Percentiles rank a stretch among this genome's conserved stretches.
Conservation (phyloP, 2,113 vertebrate species). For the Bostrychus sinensis region DNA sequence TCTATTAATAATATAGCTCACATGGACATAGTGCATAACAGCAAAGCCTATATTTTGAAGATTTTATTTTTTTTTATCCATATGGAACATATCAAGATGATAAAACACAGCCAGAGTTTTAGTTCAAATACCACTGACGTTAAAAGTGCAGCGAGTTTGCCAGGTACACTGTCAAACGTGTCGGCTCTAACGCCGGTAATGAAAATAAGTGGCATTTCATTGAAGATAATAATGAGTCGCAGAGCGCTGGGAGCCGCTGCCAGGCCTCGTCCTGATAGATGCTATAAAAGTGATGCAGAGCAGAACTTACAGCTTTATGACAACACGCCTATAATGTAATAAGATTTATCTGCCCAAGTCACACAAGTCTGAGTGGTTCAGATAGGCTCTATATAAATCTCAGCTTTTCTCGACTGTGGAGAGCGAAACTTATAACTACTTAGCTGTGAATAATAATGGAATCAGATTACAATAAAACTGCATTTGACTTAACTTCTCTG, state of each 20-base stretch:
- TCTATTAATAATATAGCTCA: neutral
- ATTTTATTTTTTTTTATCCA: neutral
- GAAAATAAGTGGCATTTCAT: constrained; percentile 15
- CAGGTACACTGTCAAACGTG: constrained; percentile 10
- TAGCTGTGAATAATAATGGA: neutral
- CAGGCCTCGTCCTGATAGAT: constrained; percentile 6
- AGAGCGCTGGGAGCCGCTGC: constrained; percentile 22
- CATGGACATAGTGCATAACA: neutral
- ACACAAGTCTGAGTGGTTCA: constrained; percentile 1
- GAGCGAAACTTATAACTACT: constrained; percentile 1
- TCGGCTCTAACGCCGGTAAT: neutral
- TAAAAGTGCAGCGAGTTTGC: neutral
- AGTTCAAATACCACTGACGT: neutral
- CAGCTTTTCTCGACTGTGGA: neutral
- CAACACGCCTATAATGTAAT: neutral
- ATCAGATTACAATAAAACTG: constrained; percentile 23
- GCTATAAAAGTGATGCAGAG: constrained; percentile 15
- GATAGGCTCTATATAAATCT: constrained; percentile 15
- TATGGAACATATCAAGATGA: constrained; percentile 8
- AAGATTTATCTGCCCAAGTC: constrained; percentile 10
- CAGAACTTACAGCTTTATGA: constrained; percentile 22
- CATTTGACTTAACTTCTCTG: constrained; percentile 25
- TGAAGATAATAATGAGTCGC: constrained; percentile 31
- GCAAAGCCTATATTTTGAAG: neutral
- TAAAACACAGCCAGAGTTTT: neutral